Conservation (phyloP, 1,140 invertebrate species). For the Scaptomyza montana region DNA sequence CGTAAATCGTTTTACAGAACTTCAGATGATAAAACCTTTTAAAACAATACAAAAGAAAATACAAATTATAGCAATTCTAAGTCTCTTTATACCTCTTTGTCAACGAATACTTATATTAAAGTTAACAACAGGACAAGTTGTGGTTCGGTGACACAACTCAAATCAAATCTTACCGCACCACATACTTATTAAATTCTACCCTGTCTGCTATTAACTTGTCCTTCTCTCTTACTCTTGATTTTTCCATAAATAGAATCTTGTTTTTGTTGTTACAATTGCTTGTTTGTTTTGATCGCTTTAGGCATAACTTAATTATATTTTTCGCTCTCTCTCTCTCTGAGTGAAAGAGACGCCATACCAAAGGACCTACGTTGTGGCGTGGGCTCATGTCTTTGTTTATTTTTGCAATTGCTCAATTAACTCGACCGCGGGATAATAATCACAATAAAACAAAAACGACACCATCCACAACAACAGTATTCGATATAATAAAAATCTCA, state of each 20-base stretch:
- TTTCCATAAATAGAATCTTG: conserved; percentile 23
- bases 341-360: neutral
- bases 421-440: conserved; percentile 59
- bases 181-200: neutral
- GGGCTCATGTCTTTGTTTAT: conserved; percentile 47
- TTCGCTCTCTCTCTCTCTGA: conserved; percentile 36
- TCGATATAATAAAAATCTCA: conserved; percentile 39
- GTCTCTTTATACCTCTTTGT: no score
- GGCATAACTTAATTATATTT: conserved; percentile 63
- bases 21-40: no score
- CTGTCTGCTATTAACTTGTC: neutral
- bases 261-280: conserved; percentile 28
- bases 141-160: conserved; percentile 5
- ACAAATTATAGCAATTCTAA: no score
- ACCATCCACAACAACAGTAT: conserved; percentile 1
- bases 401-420: conserved; percentile 66
- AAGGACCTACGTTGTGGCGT: neutral
- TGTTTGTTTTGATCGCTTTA: conserved; percentile 46
- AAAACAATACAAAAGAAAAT: no score
- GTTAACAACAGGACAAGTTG: neutral
- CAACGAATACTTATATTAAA: neutral
- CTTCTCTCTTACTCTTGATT: neutral
- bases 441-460: conserved; percentile 31
- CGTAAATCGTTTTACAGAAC: no score
- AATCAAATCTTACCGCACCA: neutral